These are phyloP conservation scores for Ecliptopera silaceata DNA, from an alignment of 2,888 invertebrate genomes.

Conservation along the genomic window DNA sequence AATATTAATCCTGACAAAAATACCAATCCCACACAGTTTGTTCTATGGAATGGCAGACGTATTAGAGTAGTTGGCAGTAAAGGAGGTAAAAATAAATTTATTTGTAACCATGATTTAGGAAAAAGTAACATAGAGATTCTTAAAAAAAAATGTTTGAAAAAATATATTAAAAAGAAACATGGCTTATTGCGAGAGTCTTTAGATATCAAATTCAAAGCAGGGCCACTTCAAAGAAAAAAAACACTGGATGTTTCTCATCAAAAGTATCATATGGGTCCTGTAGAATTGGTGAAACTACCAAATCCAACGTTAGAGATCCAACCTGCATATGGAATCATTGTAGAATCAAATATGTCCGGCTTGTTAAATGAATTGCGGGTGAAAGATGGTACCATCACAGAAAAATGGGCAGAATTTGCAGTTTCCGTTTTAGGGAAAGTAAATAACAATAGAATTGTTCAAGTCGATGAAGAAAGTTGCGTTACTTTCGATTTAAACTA, in stretches of 20 bases:
- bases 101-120: slow-evolving; percentile 55
- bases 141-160: slow-evolving; percentile 16
- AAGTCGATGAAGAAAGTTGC: slow-evolving; percentile 49
- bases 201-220: slow-evolving; percentile 78
- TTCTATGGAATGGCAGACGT: slow-evolving; percentile 62
- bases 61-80: slow-evolving; percentile 67
- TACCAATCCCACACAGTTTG: slow-evolving; percentile 56
- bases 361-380: slow-evolving; percentile 66
- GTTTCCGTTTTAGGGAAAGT: slow-evolving; percentile 72
- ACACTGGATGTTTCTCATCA: slow-evolving; percentile 69
- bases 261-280: slow-evolving; percentile 69
- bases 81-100: slow-evolving; percentile 65
- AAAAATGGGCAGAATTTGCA: slow-evolving; percentile 82
- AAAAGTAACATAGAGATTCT: slow-evolving; percentile 33
- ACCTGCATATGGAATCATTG: slow-evolving; percentile 70
- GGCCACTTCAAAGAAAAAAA: slow-evolving; percentile 79
- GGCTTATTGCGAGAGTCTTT: slow-evolving; percentile 60
- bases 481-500: slow-evolving; percentile 84
- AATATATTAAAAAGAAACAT: slow-evolving; percentile 16
- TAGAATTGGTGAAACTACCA: slow-evolving; percentile 76
- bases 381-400: slow-evolving; percentile 65
- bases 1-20: slow-evolving; percentile 67
- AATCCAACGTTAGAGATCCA: slow-evolving; percentile 72
- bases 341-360: slow-evolving; percentile 68
- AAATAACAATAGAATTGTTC: slow-evolving; percentile 43